Evolutionary conservation across 1,140 invertebrate genomes (phyloP).

Genomic region (Drosophila sucinea): DNA sequence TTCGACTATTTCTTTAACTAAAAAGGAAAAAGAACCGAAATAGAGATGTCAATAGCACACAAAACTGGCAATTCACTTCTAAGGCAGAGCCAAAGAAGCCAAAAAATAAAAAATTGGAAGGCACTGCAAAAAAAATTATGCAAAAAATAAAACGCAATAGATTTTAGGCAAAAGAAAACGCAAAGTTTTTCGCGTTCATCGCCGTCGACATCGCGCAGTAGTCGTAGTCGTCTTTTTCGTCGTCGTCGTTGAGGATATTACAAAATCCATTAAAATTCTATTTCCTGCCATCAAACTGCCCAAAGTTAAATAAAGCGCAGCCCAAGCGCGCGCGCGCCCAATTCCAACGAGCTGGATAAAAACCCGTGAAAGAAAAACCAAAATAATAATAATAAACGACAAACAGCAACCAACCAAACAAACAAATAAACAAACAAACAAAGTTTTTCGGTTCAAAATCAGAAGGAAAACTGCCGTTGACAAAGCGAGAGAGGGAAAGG

Average conservation of each 20-base stretch:
- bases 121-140: slow-evolving; percentile 6
- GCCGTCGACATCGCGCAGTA: neutral
- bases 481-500: slow-evolving; percentile 9
- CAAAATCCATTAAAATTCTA: slow-evolving; percentile 82
- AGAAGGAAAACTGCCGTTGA: slow-evolving; percentile 49
- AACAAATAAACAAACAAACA: slow-evolving; percentile 72
- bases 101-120: neutral
- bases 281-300: slow-evolving; percentile 80
- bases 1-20: slow-evolving; percentile 35
- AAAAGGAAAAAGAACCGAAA: slow-evolving; percentile 32
- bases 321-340: slow-evolving; percentile 25
- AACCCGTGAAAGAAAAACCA: slow-evolving; percentile 43
- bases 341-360: slow-evolving; percentile 36
- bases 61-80: slow-evolving; percentile 25
- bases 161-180: slow-evolving; percentile 42
- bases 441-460: slow-evolving; percentile 36
- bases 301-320: slow-evolving; percentile 79
- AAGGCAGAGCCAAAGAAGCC: slow-evolving; percentile 26
- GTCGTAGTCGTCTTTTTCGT: slow-evolving; percentile 33
- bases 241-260: slow-evolving; percentile 61
- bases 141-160: slow-evolving; percentile 35
- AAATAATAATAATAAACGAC: slow-evolving; percentile 82
- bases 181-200: slow-evolving; percentile 46
- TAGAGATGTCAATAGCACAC: slow-evolving; percentile 43
- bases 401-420: slow-evolving; percentile 69